Evolutionary conservation across 2,113 vertebrate genomes (phyloP).

Genomic region (Plecotus auritus): DNA sequence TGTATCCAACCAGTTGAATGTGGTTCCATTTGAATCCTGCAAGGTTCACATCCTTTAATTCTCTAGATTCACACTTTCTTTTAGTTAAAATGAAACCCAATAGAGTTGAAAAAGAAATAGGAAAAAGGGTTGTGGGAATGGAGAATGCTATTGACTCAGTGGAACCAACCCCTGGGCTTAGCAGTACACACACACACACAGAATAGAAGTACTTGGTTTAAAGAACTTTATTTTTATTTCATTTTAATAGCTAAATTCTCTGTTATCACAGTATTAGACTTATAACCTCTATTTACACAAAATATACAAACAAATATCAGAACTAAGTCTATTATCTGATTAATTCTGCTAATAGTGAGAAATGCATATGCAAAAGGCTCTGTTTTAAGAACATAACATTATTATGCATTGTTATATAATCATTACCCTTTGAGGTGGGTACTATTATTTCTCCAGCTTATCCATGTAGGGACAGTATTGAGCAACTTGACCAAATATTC

Average conservation of each 20-base stretch:
- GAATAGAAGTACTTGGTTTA: background rate
- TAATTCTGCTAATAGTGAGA: background rate
- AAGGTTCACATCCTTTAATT: background rate
- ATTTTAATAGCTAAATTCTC: background rate
- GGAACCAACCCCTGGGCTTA: background rate
- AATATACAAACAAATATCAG: background rate
- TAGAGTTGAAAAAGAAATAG: background rate
- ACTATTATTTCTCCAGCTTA: background rate
- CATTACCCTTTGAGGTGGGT: background rate
- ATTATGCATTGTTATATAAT: background rate
- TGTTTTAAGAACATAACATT: background rate
- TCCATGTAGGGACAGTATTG: background rate
- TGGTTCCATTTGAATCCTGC: background rate
- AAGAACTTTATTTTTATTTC: background rate
- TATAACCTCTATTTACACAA: background rate
- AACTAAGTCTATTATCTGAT: background rate
- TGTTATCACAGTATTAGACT: background rate
- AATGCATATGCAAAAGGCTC: background rate
- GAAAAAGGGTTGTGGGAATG: background rate
- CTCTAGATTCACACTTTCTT: background rate
- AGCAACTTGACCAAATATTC: background rate
- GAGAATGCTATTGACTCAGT: background rate
- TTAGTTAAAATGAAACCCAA: background rate
- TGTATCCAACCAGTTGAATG: background rate
- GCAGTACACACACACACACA: background rate